Evolutionary conservation across 2,113 vertebrate species (phyloP).

Genomic region (Nymphicus hollandicus): DNA sequence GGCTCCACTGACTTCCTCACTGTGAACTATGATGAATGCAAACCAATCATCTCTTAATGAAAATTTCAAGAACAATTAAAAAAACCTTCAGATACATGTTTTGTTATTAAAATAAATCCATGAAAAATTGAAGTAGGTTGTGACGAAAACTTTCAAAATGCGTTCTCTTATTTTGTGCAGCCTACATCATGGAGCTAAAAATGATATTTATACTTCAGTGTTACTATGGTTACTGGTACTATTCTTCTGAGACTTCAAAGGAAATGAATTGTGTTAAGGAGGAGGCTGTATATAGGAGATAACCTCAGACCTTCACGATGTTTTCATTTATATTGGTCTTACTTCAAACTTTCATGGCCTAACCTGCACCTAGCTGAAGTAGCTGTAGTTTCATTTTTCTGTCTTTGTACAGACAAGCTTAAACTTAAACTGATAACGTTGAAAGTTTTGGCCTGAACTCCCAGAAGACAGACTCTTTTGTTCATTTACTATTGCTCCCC

Average conservation of each 20-base stretch:
- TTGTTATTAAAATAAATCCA: conserved; percentile 7
- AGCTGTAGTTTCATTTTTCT: not conserved
- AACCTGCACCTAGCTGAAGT: not conserved
- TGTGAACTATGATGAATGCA: not conserved
- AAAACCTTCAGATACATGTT: not conserved
- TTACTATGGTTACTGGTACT: conserved; percentile 57
- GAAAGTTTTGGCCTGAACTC: not conserved
- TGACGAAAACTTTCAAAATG: conserved; percentile 2
- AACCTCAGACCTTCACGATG: not conserved
- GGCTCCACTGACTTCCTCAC: not conserved
- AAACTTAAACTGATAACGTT: not conserved
- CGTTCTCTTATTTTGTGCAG: conserved; percentile 2
- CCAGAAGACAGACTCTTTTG: not conserved
- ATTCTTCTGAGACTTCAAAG: conserved; percentile 34
- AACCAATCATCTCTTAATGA: not conserved
- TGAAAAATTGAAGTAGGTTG: not conserved
- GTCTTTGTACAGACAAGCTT: not conserved
- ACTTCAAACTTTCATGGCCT: not conserved
- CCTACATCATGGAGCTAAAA: conserved; percentile 44
- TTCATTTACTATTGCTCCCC: not conserved
- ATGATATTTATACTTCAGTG: conserved; percentile 26
- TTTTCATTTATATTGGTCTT: not conserved
- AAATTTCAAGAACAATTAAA: not conserved
- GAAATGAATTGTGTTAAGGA: not conserved
- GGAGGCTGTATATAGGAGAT: not conserved